Evolutionary conservation across 1,140 invertebrate genomes (phyloP), one percentile per base, ranked within the genome.

Genomic region (Mylabris phalerata): DNA sequence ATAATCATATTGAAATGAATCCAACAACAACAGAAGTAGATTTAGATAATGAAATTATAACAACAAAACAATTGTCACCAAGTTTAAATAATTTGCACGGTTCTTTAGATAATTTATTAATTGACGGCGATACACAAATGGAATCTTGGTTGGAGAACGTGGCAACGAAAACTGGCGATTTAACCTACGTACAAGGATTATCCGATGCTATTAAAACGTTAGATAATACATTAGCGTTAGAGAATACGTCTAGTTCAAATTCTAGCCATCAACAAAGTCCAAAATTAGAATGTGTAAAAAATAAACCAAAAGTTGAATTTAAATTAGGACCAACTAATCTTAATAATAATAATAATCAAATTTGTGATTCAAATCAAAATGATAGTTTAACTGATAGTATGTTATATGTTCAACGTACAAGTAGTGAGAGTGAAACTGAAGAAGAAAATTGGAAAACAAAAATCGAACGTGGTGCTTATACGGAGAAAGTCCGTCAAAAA

Each of bases 401-500:
- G 42, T 50, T 61, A 10, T 63, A 56, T 46, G 51, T 38, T 56
- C 62, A 61, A 47, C 45, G 52, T 49, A 42, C 41, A 13, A 75
- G 73, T 50, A 83, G 81, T 6, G 79, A 77, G 27, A 83, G 82
- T 19, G 82, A 84, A 67, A 83, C 82, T 2, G 84, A 86, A 69
- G 84, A 87, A 63, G 84, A 87, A 62, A 82, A 80, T 57, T 86
- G 82, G 82, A 75, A 79, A 39, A 76, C 75, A 39, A 76, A 81
- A 61, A 80, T 86, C 19, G 84, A 86, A 71, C 72, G 80, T 46
- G 83, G 82, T 3, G 81, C 81, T 48, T 84, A 86, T 56, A 80
- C 82, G 0, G 82, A 85, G 67, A 85, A 86, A 71, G 84, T 87
- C 0, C 80, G 83, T 57, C 78, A 84, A 51, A 87, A 88, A 69